Percentiles rank a stretch among this genome's conserved stretches.
These are phyloP conservation scores for Melipona quadrifasciata DNA, from an alignment of 1,140 invertebrate species.

Conservation along the genomic window DNA sequence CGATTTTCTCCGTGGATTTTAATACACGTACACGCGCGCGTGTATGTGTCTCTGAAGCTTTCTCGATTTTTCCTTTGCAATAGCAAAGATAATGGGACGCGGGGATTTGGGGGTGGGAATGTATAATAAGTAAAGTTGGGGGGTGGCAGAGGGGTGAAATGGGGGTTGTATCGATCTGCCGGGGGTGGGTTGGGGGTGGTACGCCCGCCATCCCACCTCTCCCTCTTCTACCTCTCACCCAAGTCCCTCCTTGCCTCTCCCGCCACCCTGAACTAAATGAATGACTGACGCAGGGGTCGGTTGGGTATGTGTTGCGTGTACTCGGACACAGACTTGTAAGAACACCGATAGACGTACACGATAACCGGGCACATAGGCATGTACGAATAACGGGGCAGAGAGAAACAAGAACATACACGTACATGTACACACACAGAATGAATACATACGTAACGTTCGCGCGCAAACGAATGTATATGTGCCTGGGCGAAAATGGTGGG, in stretches of 20 bases:
- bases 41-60: constrained; percentile 32
- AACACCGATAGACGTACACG: constrained; percentile 43
- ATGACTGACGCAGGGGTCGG: constrained; percentile 80
- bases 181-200: constrained; percentile 58
- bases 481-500: constrained; percentile 72
- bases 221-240: constrained; percentile 64
- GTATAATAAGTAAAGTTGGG: constrained; percentile 74
- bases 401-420: constrained; percentile 48
- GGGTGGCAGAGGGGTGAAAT: constrained; percentile 74
- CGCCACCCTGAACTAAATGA: constrained; percentile 76
- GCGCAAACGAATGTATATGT: constrained; percentile 43
- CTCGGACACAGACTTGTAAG: constrained; percentile 43
- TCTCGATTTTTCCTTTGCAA: constrained; percentile 73
- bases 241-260: constrained; percentile 63
- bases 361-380: constrained; percentile 17
- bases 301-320: constrained; percentile 69
- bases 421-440: neutral
- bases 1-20: neutral
- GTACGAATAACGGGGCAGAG: constrained; percentile 37
- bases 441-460: constrained; percentile 38
- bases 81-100: constrained; percentile 84
- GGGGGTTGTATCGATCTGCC: constrained; percentile 80
- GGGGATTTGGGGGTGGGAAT: constrained; percentile 77
- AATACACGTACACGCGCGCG: neutral
- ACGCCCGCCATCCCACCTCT: constrained; percentile 72